Conservation (phyloP, 2,888 invertebrate species). For the Microctonus hyperodae region DNA sequence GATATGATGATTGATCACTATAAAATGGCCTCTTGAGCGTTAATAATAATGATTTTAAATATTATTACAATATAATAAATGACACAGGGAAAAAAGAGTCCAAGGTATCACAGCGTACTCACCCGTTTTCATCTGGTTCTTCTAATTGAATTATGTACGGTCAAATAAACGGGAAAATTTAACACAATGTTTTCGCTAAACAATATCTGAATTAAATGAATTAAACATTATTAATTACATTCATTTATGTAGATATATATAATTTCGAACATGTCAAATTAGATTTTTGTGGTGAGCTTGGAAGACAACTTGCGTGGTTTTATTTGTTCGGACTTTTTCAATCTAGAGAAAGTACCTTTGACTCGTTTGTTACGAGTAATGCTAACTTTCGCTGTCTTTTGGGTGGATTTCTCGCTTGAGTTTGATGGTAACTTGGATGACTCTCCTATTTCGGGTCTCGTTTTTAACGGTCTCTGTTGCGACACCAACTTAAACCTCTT, state of each 20-base stretch:
- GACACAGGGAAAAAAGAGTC: not conserved
- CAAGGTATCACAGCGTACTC: conserved; percentile 26
- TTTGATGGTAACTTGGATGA: conserved; percentile 38
- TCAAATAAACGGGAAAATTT: not conserved
- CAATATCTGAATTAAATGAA: not conserved
- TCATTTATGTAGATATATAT: not conserved
- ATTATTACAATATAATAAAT: conserved; percentile 4
- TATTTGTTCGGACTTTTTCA: conserved; percentile 13
- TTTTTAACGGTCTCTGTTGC: conserved; percentile 40
- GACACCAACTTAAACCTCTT: conserved; percentile 54
- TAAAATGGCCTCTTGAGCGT: conserved; percentile 1
- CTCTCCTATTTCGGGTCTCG: conserved; percentile 48
- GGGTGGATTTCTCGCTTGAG: conserved; percentile 40
- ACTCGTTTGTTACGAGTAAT: not conserved
- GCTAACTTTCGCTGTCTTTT: conserved; percentile 43
- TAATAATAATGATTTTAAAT: not conserved
- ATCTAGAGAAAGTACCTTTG: conserved; percentile 4
- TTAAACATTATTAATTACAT: not conserved
- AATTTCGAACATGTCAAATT: not conserved
- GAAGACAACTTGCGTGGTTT: conserved; percentile 20
- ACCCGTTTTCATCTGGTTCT: not conserved
- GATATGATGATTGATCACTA: not conserved
- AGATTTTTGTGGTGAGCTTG: conserved; percentile 13
- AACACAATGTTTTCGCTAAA: not conserved
- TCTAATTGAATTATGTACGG: not conserved